These are phyloP conservation scores for Cottoperca gobio DNA, from an alignment of 2,797 vertebrate species.

Conservation along the genomic window DNA sequence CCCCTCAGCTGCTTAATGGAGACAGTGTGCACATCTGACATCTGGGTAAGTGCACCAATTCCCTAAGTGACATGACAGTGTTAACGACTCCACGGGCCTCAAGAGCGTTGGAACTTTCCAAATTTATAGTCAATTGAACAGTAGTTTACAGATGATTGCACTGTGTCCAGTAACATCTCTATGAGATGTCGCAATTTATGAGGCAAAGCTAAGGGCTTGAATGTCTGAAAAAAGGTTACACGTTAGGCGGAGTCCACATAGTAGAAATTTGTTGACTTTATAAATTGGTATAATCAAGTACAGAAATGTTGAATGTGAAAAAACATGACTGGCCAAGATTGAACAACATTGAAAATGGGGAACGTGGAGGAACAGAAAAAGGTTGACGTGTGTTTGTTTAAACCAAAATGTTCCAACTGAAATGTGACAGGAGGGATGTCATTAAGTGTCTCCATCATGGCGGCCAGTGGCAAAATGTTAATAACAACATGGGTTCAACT, in stretches of 20 bases:
- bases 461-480: constrained; percentile 77
- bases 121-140: constrained; percentile 63
- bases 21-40: constrained; percentile 72
- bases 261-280: constrained; percentile 39
- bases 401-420: constrained; percentile 70
- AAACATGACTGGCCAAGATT: constrained; percentile 28
- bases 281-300: constrained; percentile 51
- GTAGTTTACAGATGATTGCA: constrained; percentile 66
- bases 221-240: constrained; percentile 14
- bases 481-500: constrained; percentile 84
- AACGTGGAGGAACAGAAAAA: constrained; percentile 33
- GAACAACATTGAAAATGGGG: constrained; percentile 50
- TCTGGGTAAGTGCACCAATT: constrained; percentile 62
- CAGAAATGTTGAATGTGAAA: constrained; percentile 42
- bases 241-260: constrained; percentile 7
- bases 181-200: constrained; percentile 40
- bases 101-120: constrained; percentile 52
- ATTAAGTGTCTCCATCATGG: constrained; percentile 70
- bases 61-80: constrained; percentile 65
- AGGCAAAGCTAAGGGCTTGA: constrained; percentile 27
- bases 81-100: constrained; percentile 61
- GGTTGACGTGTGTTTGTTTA: constrained; percentile 77
- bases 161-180: constrained; percentile 32
- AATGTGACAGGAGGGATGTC: constrained; percentile 79
- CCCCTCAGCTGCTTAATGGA: constrained; percentile 67